Evolutionary conservation across 2,888 invertebrate species (phyloP), one percentile per base, ranked within the genome.

Genomic region (Ochropacha duplaris): DNA sequence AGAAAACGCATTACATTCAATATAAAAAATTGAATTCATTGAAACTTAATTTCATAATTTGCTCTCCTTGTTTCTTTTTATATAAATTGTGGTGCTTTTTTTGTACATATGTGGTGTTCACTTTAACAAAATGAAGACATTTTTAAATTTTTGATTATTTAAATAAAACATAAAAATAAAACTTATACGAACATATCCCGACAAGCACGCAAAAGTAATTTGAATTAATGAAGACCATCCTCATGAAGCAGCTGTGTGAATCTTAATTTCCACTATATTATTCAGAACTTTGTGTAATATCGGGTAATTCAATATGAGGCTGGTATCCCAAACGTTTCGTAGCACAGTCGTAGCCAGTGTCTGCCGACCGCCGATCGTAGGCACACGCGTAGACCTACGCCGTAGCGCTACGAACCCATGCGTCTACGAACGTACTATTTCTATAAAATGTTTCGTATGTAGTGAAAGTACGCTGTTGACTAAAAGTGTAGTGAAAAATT

Each of bases 311-410:
- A 56, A 71, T 69, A 74, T 72, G 61, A 71, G 68, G 72, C 79
- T 81, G 86, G 84, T 62, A 86, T 78, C 84, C 72, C 83, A 51
- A 65, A 31, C 62, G 31, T 31, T 52, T 31, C 60, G 60, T 62
- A 66, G 66, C 61, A 49, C 44, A 65, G 62, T 59, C 69, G 66
- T 64, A 74, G 72, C 62, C 84, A 86, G 87, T 84, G 64, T 70
- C 61, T 71, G 56, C 65, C 66, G 66, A 67, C 65, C 62, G 58
- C 61, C 72, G 70, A 62, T 65, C 70, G 76, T 72, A 66, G 76
- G 61, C 77, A 75, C 79, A 65, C 83, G 83, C 79, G 80, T 76
- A 64, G 69, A 61, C 68, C 75, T 79, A 79, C 86, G 80, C 61
- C 79, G 81, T 80, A 79, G 76, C 74, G 74, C 72, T 77, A 73